Conservation (phyloP, 2,888 invertebrate species). For the Eledona agricola region DNA sequence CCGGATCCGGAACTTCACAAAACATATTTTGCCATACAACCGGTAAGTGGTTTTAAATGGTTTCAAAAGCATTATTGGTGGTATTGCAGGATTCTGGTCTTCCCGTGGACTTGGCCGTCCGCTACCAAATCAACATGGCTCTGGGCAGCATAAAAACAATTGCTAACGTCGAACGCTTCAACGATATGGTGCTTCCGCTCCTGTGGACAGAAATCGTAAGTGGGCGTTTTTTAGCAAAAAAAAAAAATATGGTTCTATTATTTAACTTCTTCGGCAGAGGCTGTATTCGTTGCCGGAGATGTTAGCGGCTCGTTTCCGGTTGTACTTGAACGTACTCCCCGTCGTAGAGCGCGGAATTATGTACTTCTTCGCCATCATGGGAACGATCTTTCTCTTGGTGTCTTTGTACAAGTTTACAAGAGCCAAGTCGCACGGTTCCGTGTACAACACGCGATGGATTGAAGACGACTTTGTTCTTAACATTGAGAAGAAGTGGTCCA, state of each 20-base stretch:
- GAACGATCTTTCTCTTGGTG: slow-evolving; percentile 65
- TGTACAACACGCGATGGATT: slow-evolving; percentile 50
- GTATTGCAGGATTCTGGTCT: slow-evolving; percentile 72
- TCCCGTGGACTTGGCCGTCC: slow-evolving; percentile 79
- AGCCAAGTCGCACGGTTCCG: slow-evolving; percentile 38
- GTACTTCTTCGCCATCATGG: slow-evolving; percentile 66
- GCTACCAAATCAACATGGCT: slow-evolving; percentile 89
- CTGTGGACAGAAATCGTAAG: slow-evolving; percentile 93
- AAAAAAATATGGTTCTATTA: too few relatives aligned
- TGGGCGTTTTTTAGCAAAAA: slow-evolving; percentile 54
- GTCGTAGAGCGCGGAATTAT: slow-evolving; percentile 67
- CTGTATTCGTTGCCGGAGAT: slow-evolving; percentile 73
- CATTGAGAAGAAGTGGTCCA: slow-evolving; percentile 53
- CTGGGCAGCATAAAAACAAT: slow-evolving; percentile 74
- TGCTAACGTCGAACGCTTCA: slow-evolving; percentile 72
- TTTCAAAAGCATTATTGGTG: slow-evolving; percentile 25
- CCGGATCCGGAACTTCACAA: slow-evolving; percentile 73
- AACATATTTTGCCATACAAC: slow-evolving; percentile 80
- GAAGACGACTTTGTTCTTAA: slow-evolving; percentile 51
- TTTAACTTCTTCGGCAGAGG: slow-evolving; percentile 66
- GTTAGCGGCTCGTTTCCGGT: slow-evolving; percentile 71
- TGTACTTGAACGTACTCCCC: slow-evolving; percentile 79
- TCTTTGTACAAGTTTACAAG: slow-evolving; percentile 59
- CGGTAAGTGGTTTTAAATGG: slow-evolving; percentile 65
- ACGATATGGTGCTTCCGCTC: slow-evolving; percentile 78